Conservation (phyloP, 2,888 invertebrate genomes). For the Empis livida region DNA sequence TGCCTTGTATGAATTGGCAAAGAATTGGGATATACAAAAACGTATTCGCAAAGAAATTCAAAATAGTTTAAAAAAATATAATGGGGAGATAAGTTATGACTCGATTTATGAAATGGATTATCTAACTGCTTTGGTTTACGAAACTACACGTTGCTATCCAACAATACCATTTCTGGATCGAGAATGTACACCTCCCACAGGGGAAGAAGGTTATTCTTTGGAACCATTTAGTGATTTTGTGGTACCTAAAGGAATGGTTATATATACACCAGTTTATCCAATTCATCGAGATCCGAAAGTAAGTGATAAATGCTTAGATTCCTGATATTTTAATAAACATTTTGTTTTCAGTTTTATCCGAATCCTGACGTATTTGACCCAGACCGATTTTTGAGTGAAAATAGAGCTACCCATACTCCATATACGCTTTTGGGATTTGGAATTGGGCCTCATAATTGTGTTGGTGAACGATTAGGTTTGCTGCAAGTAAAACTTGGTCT, state of each 20-base stretch:
- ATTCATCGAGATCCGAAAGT: conserved; percentile 32
- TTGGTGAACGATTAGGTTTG: conserved; percentile 32
- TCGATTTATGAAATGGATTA: conserved; percentile 34
- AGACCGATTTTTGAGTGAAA: conserved; percentile 15
- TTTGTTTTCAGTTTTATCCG: conserved; percentile 4
- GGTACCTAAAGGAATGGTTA: conserved; percentile 28
- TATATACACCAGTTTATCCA: conserved; percentile 27
- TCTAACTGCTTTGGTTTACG: conserved; percentile 33
- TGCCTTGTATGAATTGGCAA: conserved; percentile 35
- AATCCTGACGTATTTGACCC: conserved; percentile 14
- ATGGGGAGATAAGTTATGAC: conserved; percentile 31
- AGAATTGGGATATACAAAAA: conserved; percentile 32
- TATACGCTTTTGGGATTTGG: conserved; percentile 14
- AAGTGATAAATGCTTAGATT: neutral
- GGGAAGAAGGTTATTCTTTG: conserved; percentile 19
- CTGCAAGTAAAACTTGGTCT: conserved; percentile 33
- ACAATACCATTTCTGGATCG: conserved; percentile 32
- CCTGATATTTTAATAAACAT: neutral
- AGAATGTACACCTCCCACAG: conserved; percentile 21
- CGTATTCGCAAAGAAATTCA: conserved; percentile 35
- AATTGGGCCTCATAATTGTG: conserved; percentile 11
- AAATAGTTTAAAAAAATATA: conserved; percentile 23
- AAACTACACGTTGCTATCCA: conserved; percentile 32
- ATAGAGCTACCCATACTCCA: conserved; percentile 9
- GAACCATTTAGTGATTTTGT: conserved; percentile 21